Evolutionary conservation across 2,113 vertebrate species (phyloP).

Genomic region (Embiotoca jacksoni): DNA sequence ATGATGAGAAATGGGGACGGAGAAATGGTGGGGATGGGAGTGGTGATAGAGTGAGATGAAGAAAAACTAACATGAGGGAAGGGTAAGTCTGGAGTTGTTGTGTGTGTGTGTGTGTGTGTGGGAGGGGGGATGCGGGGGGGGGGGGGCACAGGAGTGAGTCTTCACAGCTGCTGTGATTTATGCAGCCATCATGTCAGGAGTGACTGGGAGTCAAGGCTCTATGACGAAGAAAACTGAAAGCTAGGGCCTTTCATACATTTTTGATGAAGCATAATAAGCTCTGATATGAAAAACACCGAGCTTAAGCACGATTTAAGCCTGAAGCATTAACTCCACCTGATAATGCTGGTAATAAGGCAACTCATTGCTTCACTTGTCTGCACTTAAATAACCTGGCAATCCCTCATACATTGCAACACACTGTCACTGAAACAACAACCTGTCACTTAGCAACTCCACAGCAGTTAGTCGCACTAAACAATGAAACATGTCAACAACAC

Average conservation of each 20-base stretch:
- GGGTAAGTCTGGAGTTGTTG: conserved; percentile 12
- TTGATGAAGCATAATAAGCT: conserved; percentile 61
- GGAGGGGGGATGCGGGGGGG: background rate
- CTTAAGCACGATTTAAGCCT: conserved; percentile 45
- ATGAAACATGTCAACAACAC: conserved; percentile 9
- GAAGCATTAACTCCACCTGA: conserved; percentile 42
- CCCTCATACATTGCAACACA: conserved; percentile 24
- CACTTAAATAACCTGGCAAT: conserved; percentile 44
- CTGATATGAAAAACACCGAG: conserved; percentile 41
- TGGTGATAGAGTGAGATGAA: conserved; percentile 39
- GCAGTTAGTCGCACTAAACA: conserved; percentile 6
- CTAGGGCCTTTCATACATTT: conserved; percentile 65
- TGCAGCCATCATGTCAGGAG: conserved; percentile 65
- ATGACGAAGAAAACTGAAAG: conserved; percentile 42
- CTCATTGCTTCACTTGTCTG: conserved; percentile 40
- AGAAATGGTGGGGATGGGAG: conserved; percentile 12
- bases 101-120: no score
- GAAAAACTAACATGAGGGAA: conserved; percentile 33
- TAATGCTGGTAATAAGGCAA: conserved; percentile 39
- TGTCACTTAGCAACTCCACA: conserved; percentile 25
- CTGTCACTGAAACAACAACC: conserved; percentile 35
- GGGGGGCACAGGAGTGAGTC: conserved; percentile 21
- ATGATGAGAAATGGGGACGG: conserved; percentile 9
- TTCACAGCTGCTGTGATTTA: conserved; percentile 70
- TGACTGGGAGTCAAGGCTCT: conserved; percentile 63